Base-by-base conservation (phyloP, 2,113 vertebrate species). In the Larimichthys polyactis region DNA sequence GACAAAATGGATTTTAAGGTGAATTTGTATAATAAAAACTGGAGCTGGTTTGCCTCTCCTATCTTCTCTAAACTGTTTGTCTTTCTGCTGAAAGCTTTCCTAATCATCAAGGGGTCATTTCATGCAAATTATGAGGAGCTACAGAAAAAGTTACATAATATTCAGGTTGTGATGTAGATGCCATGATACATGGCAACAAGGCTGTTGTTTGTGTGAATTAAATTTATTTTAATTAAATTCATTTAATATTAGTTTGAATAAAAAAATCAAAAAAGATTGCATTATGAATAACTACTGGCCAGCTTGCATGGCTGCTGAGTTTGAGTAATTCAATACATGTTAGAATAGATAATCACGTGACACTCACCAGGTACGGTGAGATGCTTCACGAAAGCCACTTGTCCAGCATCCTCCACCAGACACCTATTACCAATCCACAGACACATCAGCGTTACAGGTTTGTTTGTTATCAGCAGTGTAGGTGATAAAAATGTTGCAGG, bases 321-420 rank as follows among this genome's bases (percentile, higher is more conserved):
- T 8, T 24, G 24, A 44, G 54, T 43, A 51, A 44, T 46, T 55
- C 7, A 71, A 27, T 19, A 62, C 0, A 24, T 9, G 20, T 27
- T 22, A 17, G 5, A 60, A 65, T 2, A 12, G 16, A 72, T 70
- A 27, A 32, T 44, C 0, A 5, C 29, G 29, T 66, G 66, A 71
- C 57, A 87, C 91, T 89, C 89, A 99, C 98, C 95, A 78, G 95
- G 91, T 71, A 97, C 93, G 6, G 95, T 96, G 72, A 91, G 78
- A 20, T 98, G 96, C 58, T 97, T 97, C 79, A 98, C 85, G 81
- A 99, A 99, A 75, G 96, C 95, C 62, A 99, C 96, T 0, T 99
- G 94, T 81, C 97, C 98, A 10, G 1, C 83, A 2, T 79, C 94
- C 0, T 96, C 95, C 22, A 82, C 94, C 88, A 99, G 92, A 85